Percentiles rank a stretch among this genome's conserved stretches.
Conservation (phyloP, 2,113 vertebrate genomes). For the Geococcyx californianus region DNA sequence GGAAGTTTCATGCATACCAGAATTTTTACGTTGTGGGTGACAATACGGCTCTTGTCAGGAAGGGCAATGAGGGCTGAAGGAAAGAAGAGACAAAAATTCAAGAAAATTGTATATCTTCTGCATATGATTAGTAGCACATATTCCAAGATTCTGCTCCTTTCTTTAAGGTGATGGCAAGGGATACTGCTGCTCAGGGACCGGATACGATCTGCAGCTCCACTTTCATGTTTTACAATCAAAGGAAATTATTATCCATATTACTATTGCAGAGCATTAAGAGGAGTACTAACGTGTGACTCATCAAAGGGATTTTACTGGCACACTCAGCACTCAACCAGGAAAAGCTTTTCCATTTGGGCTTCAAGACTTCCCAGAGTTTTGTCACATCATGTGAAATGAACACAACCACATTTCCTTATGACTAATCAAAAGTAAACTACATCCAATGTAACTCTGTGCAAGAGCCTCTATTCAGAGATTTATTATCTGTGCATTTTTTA, state of each 20-base stretch:
- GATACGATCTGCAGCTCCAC: not conserved
- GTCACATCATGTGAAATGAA: not conserved
- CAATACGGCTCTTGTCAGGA: not conserved
- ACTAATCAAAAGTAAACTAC: conserved; percentile 7
- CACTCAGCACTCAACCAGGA: not conserved
- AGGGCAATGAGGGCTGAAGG: not conserved
- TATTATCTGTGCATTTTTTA: not conserved
- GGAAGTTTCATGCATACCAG: not conserved
- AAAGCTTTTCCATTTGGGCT: not conserved
- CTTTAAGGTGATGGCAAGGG: not conserved
- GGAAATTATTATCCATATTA: not conserved
- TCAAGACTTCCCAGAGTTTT: not conserved
- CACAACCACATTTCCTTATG: not conserved
- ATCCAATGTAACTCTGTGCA: not conserved
- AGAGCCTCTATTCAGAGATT: not conserved
- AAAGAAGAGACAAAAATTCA: not conserved
- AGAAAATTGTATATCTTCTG: not conserved
- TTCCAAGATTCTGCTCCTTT: not conserved
- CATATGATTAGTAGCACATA: not conserved
- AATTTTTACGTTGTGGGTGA: not conserved
- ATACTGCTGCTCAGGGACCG: not conserved
- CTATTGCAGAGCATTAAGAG: not conserved
- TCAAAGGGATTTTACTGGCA: not conserved
- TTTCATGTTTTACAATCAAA: not conserved
- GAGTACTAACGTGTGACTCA: not conserved